Evolutionary conservation across 2,888 invertebrate species (phyloP), one percentile per base, ranked within the genome.

Genomic region (Pterostichus niger): DNA sequence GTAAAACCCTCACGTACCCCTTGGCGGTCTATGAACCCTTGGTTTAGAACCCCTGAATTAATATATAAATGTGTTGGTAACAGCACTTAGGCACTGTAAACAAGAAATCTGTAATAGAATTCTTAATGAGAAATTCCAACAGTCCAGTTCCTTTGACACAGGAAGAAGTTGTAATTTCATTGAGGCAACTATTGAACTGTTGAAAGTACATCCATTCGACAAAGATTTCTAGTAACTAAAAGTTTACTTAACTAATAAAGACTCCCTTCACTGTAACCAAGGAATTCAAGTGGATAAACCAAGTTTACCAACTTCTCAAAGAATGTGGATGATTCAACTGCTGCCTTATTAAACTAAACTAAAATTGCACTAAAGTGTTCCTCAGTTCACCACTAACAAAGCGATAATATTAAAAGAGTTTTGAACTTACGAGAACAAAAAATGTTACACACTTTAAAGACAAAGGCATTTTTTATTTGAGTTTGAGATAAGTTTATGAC

Each of bases 161-260:
- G 33, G 64, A 64, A 71, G 68, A 44, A 71, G 44, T 71, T 44
- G 68, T 71, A 71, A 71, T 71, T 71, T 71, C 15, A 71, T 71
- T 71, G 68, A 71, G 44, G 15, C 10, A 71, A 44, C 68, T 44
- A 71, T 44, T 71, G 68, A 71, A 71, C 68, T 71, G 68, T 40
- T 71, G 44, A 71, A 71, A 71, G 68, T 44, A 44, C 15, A 33
- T 13, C 33, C 61, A 71, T 71, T 71, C 44, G n/a, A 44, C 68
- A 71, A 71, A 71, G 68, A 44, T 71, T 71, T 44, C 40, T n/a
- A 71, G 11, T 17, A 44, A 71, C 68, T 71, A 71, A 71, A 71
- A 71, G 68, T 71, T 71, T 71, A 71, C 46, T 71, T 64, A 64
- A 64, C 64, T 64, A 64, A 64, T 64, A 71, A 71, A 71, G 68